These are phyloP conservation scores for Chelon auratus DNA, from an alignment of 2,797 vertebrate species.

Conservation along the genomic window DNA sequence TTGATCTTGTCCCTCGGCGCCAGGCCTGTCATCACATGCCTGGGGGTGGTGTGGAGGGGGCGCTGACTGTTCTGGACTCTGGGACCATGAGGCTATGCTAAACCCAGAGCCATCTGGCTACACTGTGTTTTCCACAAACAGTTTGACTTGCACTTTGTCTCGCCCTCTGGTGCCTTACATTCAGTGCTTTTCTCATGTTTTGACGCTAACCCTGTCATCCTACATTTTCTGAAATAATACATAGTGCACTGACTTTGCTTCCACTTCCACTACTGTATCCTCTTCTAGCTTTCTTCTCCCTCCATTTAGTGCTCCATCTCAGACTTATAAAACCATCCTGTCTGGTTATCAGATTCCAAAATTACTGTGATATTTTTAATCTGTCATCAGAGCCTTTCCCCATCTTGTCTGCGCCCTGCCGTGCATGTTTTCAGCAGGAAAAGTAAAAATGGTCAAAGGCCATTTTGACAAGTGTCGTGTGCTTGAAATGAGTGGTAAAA, in stretches of 20 bases:
- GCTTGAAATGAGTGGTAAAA: slow-evolving; percentile 19
- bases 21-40: slow-evolving; percentile 36
- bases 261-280: background rate
- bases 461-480: slow-evolving; percentile 1
- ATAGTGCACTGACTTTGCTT: background rate
- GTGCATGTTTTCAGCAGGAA: background rate
- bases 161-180: slow-evolving; percentile 8
- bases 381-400: background rate
- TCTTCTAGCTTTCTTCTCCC: background rate
- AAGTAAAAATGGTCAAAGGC: background rate
- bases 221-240: background rate
- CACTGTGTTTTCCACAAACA: slow-evolving; percentile 32
- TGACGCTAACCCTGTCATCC: background rate
- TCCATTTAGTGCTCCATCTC: background rate
- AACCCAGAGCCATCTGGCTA: slow-evolving; percentile 51
- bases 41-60: background rate
- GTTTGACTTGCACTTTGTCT: slow-evolving; percentile 28
- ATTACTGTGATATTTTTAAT: background rate
- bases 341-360: slow-evolving; percentile 8
- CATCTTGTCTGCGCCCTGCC: background rate
- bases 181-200: background rate
- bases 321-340: background rate
- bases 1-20: slow-evolving; percentile 52
- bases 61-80: slow-evolving; percentile 46
- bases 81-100: slow-evolving; percentile 14